These are phyloP conservation scores for Aurelia aurita DNA, from an alignment of 30 jellyfish, hydroid and myxozoan species.

Conservation along the genomic window DNA sequence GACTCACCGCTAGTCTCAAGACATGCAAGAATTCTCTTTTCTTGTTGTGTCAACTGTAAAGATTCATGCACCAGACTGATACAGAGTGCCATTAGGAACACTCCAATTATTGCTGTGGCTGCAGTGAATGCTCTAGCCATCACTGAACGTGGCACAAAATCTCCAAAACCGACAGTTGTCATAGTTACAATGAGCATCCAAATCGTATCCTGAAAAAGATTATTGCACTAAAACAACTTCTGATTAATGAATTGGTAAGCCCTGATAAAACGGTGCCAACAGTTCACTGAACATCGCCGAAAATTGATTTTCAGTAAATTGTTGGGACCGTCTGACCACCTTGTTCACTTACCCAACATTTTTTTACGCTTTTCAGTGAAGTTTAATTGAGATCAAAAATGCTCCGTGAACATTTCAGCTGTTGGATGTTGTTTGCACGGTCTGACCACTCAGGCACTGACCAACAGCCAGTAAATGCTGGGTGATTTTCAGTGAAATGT, in stretches of 20 bases:
- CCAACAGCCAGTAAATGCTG: too few relatives aligned
- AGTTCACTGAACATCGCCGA: too few relatives aligned
- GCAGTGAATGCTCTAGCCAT: conserved; percentile 77
- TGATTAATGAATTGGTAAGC: too few relatives aligned
- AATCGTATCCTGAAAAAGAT: conserved; percentile 67
- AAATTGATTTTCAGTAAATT: not conserved
- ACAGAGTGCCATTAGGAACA: conserved; percentile 89
- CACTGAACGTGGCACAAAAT: conserved; percentile 69
- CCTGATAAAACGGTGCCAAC: too few relatives aligned
- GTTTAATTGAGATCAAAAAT: too few relatives aligned
- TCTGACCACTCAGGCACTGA: too few relatives aligned
- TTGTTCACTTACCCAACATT: too few relatives aligned
- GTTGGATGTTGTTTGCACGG: too few relatives aligned
- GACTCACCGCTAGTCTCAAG: conserved; percentile 73
- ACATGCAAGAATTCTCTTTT: conserved; percentile 83
- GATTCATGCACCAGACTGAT: conserved; percentile 89
- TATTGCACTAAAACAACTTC: not conserved
- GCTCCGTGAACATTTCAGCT: too few relatives aligned
- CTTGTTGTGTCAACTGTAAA: conserved; percentile 80
- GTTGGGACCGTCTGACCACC: not conserved
- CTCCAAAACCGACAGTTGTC: conserved; percentile 97
- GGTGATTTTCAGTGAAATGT: too few relatives aligned
- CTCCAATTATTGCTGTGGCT: conserved; percentile 80
- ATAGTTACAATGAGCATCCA: conserved; percentile 94
- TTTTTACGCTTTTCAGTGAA: too few relatives aligned